Base-by-base conservation (phyloP, 1,140 invertebrate genomes). In the Eriocheir sinensis region DNA sequence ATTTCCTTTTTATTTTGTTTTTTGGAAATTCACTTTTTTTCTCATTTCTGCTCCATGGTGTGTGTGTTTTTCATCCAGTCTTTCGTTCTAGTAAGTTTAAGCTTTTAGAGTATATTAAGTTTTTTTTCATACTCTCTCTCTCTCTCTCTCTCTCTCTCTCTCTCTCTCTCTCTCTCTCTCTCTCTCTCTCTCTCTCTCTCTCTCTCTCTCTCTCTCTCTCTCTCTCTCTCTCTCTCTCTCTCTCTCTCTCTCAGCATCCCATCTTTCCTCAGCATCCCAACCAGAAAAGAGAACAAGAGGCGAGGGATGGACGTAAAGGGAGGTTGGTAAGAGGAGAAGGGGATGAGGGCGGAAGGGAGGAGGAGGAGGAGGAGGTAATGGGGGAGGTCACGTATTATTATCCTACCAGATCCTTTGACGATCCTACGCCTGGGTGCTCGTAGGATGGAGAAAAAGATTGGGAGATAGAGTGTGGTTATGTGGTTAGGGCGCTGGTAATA, bases 311-410 rank as follows among this genome's bases (percentile, higher is more conserved):
- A 72, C n/a, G 27, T 21, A 0, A 12, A 27, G 27, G 60, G 60
- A 72, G 27, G 27, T 21, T n/a, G 27, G 60, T 72, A 72, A 72
- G 12, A 72, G 21, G 60, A 72, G 60, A 72, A 72, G 60, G 27
- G 21, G 60, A 72, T 72, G 60, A 72, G 60, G 60, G 60, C 27
- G 17, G n/a, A 12, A 27, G 27, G 60, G 60, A 72, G 27, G 27
- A 72, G n/a, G 12, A 72, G 21, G 60, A 72, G 60, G n/a, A 72
- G 60, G 27, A 8, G 60, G n/a, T 72, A n/a, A 72, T 21, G 60
- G 60, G n/a, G 21, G 60, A n/a, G 21, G 60, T 72, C 60, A 72
- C 60, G 60, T 72, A 72, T 72, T 72, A 72, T n/a, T 72, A 72
- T 72, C 60, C 60, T 72, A 1, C 8, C 21, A 72, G 21, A 72